Base-by-base conservation (phyloP, 1,140 invertebrate species). In the Drosophila sulfurigaster region DNA sequence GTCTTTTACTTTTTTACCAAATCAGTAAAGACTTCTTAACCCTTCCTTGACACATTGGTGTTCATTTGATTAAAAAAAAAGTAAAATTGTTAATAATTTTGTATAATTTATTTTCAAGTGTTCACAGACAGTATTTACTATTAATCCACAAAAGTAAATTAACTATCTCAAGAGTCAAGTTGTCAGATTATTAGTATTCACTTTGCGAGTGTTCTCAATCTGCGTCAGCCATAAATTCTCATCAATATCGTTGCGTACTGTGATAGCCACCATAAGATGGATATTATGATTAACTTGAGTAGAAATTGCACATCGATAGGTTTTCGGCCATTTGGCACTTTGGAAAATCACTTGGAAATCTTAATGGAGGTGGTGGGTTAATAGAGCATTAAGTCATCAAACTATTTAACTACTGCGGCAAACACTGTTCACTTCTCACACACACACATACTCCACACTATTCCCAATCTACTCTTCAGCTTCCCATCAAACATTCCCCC, bases 311-410 rank as follows among this genome's bases (percentile, higher is more conserved):
- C 32, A 69, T 62, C 38, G 41, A 60, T 49, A 30, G 59, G 5
- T 54, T 38, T 56, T 28, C 20, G 20, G 10, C 41, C 20, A 32
- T 48, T 46, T 20, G 28, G 46, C 32, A 45, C 2, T 6, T 35
- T 52, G 30, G 4, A 3, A 49, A 51, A 10, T 66, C 25, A 46
- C 46, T 51, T 66, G 63, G 32, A 20, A 56, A 52, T 60, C 64
- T 25, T 32, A 46, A 46, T 65, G 63, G 48, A 7, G 75, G 74
- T 60, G 78, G 65, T 70, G 60, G 52, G 58, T 85, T 82, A 82
- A 82, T 80, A 78, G 67, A 72, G 78, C 79, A 87, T 86, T 86
- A 79, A 86, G 79, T 87, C 82, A 82, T 86, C 82, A 86, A 79
- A 78, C 64, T 75, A 63, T 25, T 54, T 35, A 63, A 56, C 45